Conservation (phyloP, 2,797 vertebrate species). For the Taenioides sp. region DNA sequence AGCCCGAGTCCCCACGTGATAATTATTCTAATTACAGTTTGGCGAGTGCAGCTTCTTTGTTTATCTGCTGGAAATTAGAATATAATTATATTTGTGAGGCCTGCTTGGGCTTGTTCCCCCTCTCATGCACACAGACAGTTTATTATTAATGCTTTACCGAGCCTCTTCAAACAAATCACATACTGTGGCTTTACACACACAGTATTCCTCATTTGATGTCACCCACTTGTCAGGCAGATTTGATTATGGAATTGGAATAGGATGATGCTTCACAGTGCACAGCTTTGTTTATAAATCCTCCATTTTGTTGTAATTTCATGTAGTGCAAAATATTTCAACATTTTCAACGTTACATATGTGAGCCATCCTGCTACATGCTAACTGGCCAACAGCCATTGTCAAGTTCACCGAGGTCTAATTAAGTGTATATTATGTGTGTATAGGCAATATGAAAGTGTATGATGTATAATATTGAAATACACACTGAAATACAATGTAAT, state of each 20-base stretch:
- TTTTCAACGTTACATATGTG: not conserved
- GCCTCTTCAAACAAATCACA: conserved; percentile 50
- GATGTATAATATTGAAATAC: no score
- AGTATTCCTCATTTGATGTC: conserved; percentile 57
- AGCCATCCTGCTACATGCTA: not conserved
- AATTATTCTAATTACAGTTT: conserved; percentile 47
- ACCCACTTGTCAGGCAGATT: conserved; percentile 67
- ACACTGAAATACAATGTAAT: no score
- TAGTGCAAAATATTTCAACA: conserved; percentile 4
- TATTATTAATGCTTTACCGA: conserved; percentile 49
- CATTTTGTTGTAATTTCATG: conserved; percentile 30
- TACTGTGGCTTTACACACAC: conserved; percentile 36
- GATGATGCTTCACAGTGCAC: conserved; percentile 30
- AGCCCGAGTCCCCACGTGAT: conserved; percentile 19
- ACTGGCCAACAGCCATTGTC: not conserved
- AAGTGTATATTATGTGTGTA: no score
- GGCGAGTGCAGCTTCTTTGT: conserved; percentile 49
- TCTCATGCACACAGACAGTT: conserved; percentile 26
- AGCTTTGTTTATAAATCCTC: conserved; percentile 15
- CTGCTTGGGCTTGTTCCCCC: conserved; percentile 45
- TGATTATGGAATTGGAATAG: conserved; percentile 61
- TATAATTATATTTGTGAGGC: conserved; percentile 59
- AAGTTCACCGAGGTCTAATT: no score
- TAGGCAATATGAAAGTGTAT: no score
- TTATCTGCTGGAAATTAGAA: conserved; percentile 57